Base-by-base conservation (phyloP, 2,797 vertebrate species). In the Sciaenops ocellatus region DNA sequence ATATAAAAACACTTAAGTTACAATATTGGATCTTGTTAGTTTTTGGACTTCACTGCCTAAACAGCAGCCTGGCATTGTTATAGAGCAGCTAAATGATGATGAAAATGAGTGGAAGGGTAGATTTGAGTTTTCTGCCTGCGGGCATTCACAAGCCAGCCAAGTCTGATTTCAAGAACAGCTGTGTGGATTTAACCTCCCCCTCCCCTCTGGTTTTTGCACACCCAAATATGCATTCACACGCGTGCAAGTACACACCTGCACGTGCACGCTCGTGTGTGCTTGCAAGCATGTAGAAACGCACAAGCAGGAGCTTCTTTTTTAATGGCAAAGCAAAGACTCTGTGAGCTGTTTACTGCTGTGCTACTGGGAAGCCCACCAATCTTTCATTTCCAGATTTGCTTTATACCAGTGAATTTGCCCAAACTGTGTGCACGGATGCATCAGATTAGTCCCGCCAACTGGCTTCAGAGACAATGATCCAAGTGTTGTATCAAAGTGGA, bases 111-210 rank as follows among this genome's bases (percentile, higher is more conserved):
- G 78, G 78, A 89, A 78, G 84, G 76, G 57, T 76, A 85, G 85
- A 84, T 84, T 79, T 84, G 64, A 80, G 76, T 81, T 89, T 63
- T 13, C 80, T 13, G 86, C 90, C 87, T 76, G 84, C 81, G 84
- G 90, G 76, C 87, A 59, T 86, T 73, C 85, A 65, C 50, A 68
- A 38, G 80, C 48, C 78, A 81, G 90, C 90, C 90, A 92, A 90
- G 84, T 87, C 69, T 76, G 85, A 90, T 84, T 88, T 85, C 62
- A 66, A 80, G 82, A 92, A 88, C 90, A 93, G 88, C 91, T 93
- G 92, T 89, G 88, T 85, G 78, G 78, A 79, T 92, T 91, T 90
- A 88, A 79, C 87, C 77, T 67, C 71, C 65, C 18, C 47, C 28
- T 18, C n/a, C 7, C 28, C 11, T 5, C 63, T 17, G 22, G 41